Base-by-base conservation (phyloP, 2,113 vertebrate genomes). In the Brachyistius frenatus region DNA sequence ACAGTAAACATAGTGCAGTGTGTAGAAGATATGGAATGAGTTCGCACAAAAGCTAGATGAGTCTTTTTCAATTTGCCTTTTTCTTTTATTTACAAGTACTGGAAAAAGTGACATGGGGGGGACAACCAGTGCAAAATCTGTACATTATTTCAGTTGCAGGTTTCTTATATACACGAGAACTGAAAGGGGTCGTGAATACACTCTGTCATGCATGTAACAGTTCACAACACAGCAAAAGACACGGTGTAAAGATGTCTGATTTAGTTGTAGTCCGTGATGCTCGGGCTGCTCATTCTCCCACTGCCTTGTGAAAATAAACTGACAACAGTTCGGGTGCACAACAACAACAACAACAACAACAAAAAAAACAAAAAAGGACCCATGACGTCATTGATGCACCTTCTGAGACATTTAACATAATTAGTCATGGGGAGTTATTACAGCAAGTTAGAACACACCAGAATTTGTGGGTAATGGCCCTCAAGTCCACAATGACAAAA, bases 121-220 rank as follows among this genome's bases (percentile, higher is more conserved):
- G 68, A 87, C 84, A 90, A 90, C 90, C 91, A 93, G 91, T 94
- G 93, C 94, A 95, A 94, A 94, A 94, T 93, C 92, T 94, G 93
- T 95, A 94, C 93, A 94, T 88, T 90, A 92, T 93, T 89, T 93
- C 85, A 84, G 75, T 89, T 90, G 87, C 83, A 89, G 76, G 74
- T 75, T 85, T 90, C 57, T 78, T 94, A 93, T 93, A 90, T 94
- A 94, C 93, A 94, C n/a, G 65, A 90, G 81, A 91, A 92, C 73
- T 86, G 73, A 88, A 90, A 52, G 62, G 84, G 85, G 83, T 86
- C 66, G 74, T 80, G 70, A 78, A 85, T 73, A 90, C 86, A 83
- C 80, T 82, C 81, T 66, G 80, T 90, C 91, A 92, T 93, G 92
- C 93, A 93, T 90, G 91, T 90, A 93, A 93, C 87, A 92, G 76